Conservation (phyloP, 2,888 invertebrate species). For the Lysandra coridon region DNA sequence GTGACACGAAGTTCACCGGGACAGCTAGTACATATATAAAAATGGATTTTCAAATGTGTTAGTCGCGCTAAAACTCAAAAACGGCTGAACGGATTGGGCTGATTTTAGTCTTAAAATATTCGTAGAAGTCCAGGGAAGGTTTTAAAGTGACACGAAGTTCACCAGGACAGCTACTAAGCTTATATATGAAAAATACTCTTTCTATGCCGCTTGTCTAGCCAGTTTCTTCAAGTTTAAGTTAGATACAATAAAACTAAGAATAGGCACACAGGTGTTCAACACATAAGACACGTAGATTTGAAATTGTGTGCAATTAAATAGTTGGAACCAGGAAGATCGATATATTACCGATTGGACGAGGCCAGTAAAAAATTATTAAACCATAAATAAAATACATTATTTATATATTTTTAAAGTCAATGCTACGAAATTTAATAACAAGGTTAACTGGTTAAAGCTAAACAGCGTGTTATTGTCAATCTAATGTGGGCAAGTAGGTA, state of each 20-base stretch:
- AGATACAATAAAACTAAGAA: not conserved
- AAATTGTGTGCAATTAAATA: not conserved
- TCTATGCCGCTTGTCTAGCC: too few species aligned
- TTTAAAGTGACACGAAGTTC: too few species aligned
- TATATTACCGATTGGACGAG: constrained; percentile 9
- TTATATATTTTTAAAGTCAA: constrained; percentile 1
- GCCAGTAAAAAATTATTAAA: not conserved
- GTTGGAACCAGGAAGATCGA: not conserved
- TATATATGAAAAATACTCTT: too few species aligned
- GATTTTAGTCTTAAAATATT: too few species aligned
- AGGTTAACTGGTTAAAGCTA: constrained; percentile 20
- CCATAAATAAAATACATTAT: not conserved
- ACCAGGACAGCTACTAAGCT: too few species aligned
- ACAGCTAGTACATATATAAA: too few species aligned
- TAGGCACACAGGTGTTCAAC: not conserved
- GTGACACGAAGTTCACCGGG: too few species aligned
- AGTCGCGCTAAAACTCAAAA: too few species aligned
- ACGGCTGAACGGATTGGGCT: too few species aligned
- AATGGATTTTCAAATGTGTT: too few species aligned
- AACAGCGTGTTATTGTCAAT: not conserved
- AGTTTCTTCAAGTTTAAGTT: too few species aligned
- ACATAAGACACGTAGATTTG: not conserved
- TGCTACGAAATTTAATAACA: constrained; percentile 13
- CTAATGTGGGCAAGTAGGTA: not conserved
- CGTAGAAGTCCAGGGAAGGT: too few species aligned